phyloP scores from a whole-genome alignment of 2,797 vertebrate species.

The Parauchenoglanis punctatus region DNA sequence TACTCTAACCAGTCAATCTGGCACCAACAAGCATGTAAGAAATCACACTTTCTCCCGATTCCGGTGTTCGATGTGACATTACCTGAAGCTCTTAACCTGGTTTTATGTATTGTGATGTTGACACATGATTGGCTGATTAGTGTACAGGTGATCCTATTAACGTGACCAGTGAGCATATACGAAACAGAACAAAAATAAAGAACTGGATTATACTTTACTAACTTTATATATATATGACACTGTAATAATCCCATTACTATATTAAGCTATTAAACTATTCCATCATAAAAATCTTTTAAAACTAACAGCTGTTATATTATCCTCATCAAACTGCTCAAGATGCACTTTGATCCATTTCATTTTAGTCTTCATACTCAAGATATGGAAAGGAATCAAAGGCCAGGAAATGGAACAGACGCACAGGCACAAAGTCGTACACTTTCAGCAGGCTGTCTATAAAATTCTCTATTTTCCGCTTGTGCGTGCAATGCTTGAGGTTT shows the following conservation, averaged over 20 bases:
- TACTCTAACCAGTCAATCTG: background rate
- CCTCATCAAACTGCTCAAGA: background rate
- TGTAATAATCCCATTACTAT: background rate
- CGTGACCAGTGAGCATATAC: background rate
- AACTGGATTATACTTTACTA: background rate
- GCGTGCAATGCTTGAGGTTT: background rate
- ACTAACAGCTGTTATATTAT: background rate
- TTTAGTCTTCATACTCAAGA: background rate
- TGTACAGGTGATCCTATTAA: background rate
- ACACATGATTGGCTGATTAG: background rate
- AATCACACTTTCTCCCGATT: background rate
- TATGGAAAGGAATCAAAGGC: slow-evolving; percentile 8
- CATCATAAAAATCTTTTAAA: background rate
- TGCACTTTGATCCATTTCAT: background rate
- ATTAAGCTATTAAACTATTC: too few species aligned
- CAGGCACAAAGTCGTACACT: background rate
- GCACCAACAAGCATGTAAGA: background rate
- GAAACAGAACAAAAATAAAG: background rate
- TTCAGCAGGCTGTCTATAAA: background rate
- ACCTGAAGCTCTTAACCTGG: background rate
- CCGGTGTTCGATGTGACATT: background rate
- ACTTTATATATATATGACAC: background rate
- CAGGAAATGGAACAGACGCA: slow-evolving; percentile 22
- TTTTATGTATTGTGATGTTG: background rate
- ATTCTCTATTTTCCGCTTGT: slow-evolving; percentile 4